phyloP scores from a whole-genome alignment of 92 coral and sea anemone species.

The Meandrina meandrites region DNA sequence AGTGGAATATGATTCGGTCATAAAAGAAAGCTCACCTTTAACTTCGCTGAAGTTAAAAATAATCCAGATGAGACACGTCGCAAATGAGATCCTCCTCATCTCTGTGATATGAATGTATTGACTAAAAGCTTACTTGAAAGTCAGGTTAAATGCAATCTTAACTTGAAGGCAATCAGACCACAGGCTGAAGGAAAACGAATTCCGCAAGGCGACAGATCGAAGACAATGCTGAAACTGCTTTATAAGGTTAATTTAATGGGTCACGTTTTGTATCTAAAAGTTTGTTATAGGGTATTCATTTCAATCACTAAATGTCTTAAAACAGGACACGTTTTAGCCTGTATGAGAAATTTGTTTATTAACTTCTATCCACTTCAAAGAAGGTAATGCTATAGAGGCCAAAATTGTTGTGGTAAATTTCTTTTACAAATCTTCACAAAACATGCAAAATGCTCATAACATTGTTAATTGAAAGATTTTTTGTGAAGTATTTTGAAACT shows the following conservation, averaged over 20 bases:
- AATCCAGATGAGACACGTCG: background rate
- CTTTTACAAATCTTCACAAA: too few species aligned
- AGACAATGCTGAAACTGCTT: background rate
- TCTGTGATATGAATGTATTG: background rate
- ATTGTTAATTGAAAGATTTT: too few species aligned
- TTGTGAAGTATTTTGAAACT: too few species aligned
- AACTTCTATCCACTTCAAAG: background rate
- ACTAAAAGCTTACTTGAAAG: background rate
- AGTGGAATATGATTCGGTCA: constrained; percentile 4
- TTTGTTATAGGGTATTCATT: background rate
- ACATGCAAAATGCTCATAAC: background rate
- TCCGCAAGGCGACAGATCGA: background rate
- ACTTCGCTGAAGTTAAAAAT: background rate
- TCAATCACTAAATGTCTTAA: background rate
- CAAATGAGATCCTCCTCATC: background rate
- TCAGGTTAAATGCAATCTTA: background rate
- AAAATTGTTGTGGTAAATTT: too few species aligned
- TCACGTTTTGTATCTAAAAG: background rate
- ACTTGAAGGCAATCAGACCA: background rate
- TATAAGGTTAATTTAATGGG: background rate
- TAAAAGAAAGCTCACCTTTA: background rate
- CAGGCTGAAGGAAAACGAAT: background rate
- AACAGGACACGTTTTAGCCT: background rate
- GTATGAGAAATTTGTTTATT: background rate
- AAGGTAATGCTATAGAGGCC: background rate